A percentile compares a stretch with the other conserved stretches of the same genome.
phyloP scores from a whole-genome alignment of 2,113 vertebrate species.

The human (Homo sapiens) region DNA sequence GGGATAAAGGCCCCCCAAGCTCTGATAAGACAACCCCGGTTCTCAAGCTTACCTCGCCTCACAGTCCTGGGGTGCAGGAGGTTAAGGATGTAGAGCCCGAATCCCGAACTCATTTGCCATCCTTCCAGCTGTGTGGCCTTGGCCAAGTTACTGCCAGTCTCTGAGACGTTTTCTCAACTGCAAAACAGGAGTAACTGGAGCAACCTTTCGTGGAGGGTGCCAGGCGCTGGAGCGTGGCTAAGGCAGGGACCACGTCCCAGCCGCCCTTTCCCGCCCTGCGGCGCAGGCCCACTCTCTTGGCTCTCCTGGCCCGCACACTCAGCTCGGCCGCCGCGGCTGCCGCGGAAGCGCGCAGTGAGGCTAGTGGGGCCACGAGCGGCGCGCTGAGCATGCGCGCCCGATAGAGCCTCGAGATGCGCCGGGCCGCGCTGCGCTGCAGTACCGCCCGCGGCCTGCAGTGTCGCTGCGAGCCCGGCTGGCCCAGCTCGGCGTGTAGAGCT shows the following conservation, averaged over 20 bases:
- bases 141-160: background rate
- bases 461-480: slow-evolving; percentile 22
- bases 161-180: background rate
- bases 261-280: accelerated
- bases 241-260: background rate
- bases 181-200: background rate
- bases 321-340: accelerated
- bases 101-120: background rate
- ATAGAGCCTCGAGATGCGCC: background rate
- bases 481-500: slow-evolving; percentile 14
- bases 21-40: background rate
- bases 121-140: background rate
- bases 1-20: background rate
- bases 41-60: background rate
- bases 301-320: accelerated
- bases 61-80: background rate
- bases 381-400: background rate
- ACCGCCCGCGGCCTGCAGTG: background rate
- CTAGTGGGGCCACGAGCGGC: accelerated
- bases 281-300: accelerated
- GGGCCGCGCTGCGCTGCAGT: background rate
- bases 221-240: no score
- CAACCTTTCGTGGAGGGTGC: background rate
- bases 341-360: background rate
- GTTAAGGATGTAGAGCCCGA: background rate